Evolutionary conservation across 2,888 invertebrate genomes (phyloP).

Genomic region (Pantelozetes paolii): DNA sequence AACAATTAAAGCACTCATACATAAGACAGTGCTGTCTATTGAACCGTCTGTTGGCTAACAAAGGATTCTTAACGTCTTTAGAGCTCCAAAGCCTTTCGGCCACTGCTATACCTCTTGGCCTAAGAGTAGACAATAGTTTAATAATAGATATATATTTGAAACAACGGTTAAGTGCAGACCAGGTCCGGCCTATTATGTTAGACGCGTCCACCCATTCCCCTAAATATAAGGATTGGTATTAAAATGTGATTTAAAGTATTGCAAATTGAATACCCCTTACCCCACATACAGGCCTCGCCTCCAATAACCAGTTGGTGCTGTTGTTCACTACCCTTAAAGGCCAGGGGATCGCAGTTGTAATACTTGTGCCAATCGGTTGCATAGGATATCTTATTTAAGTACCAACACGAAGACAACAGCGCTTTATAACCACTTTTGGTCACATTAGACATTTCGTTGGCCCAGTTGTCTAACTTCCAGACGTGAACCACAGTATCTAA

Average conservation of each 20-base stretch:
- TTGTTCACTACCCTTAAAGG: conserved; percentile 50
- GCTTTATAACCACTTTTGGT: conserved; percentile 60
- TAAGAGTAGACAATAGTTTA: conserved; percentile 46
- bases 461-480: conserved; percentile 63
- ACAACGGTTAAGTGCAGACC: conserved; percentile 55
- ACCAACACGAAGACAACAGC: conserved; percentile 80
- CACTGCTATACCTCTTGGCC: conserved; percentile 74
- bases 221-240: conserved; percentile 55
- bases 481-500: conserved; percentile 71
- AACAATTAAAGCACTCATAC: not conserved
- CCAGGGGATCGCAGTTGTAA: conserved; percentile 53
- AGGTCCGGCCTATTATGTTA: conserved; percentile 62
- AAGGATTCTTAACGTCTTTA: conserved; percentile 51
- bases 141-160: not conserved
- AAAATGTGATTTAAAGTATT: conserved; percentile 63
- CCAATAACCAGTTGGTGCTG: conserved; percentile 69
- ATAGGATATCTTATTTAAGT: conserved; percentile 67
- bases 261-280: conserved; percentile 49
- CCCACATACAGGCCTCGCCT: conserved; percentile 91
- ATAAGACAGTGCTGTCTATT: conserved; percentile 60
- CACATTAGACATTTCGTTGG: conserved; percentile 56
- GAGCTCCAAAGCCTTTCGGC: conserved; percentile 80
- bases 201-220: conserved; percentile 70
- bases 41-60: conserved; percentile 60
- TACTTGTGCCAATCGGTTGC: conserved; percentile 58